These are phyloP conservation scores for Nasonovia ribisnigri DNA, from an alignment of 2,888 invertebrate genomes.

Conservation along the genomic window DNA sequence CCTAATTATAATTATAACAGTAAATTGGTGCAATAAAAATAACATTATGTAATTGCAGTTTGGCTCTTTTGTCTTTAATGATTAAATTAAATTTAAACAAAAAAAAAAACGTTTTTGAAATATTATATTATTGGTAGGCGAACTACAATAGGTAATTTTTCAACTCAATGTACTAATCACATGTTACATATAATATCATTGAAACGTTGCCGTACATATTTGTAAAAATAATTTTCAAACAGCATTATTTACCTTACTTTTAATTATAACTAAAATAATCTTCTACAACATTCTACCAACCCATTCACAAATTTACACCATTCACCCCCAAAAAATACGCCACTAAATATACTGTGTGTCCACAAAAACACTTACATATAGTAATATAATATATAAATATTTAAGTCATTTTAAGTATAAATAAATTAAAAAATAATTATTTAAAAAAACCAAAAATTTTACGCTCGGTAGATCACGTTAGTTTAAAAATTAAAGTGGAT, in stretches of 20 bases:
- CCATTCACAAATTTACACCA: too few relatives aligned
- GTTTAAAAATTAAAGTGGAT: too few relatives aligned
- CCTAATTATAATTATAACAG: background rate
- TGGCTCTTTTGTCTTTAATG: background rate
- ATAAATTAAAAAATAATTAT: too few relatives aligned
- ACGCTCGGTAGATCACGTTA: too few relatives aligned
- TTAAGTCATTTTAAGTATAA: too few relatives aligned
- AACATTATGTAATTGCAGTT: background rate
- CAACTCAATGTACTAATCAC: background rate
- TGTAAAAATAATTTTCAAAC: background rate
- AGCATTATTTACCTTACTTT: background rate
- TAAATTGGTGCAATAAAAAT: background rate
- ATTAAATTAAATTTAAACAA: background rate
- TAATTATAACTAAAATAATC: background rate
- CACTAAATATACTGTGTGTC: too few relatives aligned
- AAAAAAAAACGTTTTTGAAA: background rate
- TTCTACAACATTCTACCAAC: too few relatives aligned
- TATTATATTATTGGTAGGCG: too few relatives aligned
- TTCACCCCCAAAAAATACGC: too few relatives aligned
- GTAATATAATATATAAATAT: too few relatives aligned
- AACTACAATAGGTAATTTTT: background rate
- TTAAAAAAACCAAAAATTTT: too few relatives aligned
- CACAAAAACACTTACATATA: too few relatives aligned
- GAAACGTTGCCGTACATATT: background rate
- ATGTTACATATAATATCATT: background rate